Evolutionary conservation across 1,140 invertebrate species (phyloP).

Genomic region (silkworm (Bombyx mori)): ASM3026992v2 NC_085130.1:7751001-7751500

Average conservation of each 20-base stretch:
- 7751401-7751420: conserved; percentile 72
- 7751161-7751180: too few relatives aligned
- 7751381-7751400: conserved; percentile 62
- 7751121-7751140: too few relatives aligned
- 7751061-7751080: too few relatives aligned
- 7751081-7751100: not conserved
- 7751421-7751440: conserved; percentile 69
- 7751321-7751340: conserved; percentile 34
- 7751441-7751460: conserved; percentile 72
- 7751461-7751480: conserved; percentile 72
- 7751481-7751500: conserved; percentile 30
- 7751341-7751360: conserved; percentile 52
- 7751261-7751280: too few relatives aligned
- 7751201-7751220: too few relatives aligned
- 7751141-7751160: too few relatives aligned
- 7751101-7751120: not conserved
- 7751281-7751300: too few relatives aligned
- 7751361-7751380: conserved; percentile 37
- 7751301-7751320: too few relatives aligned
- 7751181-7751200: too few relatives aligned
- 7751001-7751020: not conserved
- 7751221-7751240: too few relatives aligned
- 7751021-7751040: not conserved
- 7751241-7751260: too few relatives aligned
- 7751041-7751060: not conserved